Evolutionary conservation across 2,113 vertebrate genomes (phyloP), one percentile per base, ranked within the genome.

Genomic region (Myanophis thanlyinensis): DNA sequence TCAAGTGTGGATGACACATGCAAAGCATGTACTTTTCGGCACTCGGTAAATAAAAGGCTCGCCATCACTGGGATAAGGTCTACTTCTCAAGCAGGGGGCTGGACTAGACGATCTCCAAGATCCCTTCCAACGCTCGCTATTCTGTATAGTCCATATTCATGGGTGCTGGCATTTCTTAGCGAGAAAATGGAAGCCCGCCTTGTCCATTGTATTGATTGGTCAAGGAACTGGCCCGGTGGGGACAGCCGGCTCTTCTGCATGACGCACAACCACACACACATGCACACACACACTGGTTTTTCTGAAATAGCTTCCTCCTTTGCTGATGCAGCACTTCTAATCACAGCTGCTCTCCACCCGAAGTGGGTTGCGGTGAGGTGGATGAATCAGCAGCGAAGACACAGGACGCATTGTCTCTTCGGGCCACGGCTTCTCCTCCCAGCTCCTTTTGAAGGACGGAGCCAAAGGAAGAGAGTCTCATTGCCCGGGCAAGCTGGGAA

Each of bases 281-380:
- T n/a, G n/a, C 91, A 40, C 91, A 87, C 13, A 4, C 9, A 1
- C 73, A 0, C 25, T 48, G 35, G 52, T 48, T 89, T 56, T 84
- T 59, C 92, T 51, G 15, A 54, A 89, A 89, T 73, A 54, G 91
- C 91, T 84, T 7, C 40, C 12, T 47, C 44, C 22, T 56, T 56
- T 89, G 87, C 92, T 92, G 92, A 92, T 2, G 7, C 92, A 86
- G 88, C 88, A 88, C n/a, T 89, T 62, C 67, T 56, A 56, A 85
- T 62, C 73, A 0, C 92, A 89, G 92, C 88, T 89, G 88, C 46
- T 59, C 73, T 46, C 92, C 13, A 20, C 23, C 85, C 52, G 1
- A 40, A 89, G 88, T 80, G 88, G 92, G 48, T 92, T 92, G 92
- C 7, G 92, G 92, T 3, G 18, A 35, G 54, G 85, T 6, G 73